A percentile compares a stretch with the other conserved stretches of the same genome.
Evolutionary conservation across 2,888 invertebrate species (phyloP).

Genomic region (Epinotia demarniana): DNA sequence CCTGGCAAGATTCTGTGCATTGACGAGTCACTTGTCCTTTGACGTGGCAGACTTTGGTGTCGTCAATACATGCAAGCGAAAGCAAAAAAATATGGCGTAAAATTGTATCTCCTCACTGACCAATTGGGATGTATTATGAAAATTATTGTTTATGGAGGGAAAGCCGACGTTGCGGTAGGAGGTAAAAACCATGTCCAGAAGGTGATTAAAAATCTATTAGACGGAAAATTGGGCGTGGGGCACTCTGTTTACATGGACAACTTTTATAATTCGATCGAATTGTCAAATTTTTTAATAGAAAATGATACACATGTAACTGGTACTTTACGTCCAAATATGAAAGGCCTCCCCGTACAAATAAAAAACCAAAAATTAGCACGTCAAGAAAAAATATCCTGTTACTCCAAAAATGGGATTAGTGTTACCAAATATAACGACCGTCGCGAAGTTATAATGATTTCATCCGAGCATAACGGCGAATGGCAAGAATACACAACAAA

Average conservation of each 20-base stretch:
- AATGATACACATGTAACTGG: conserved; percentile 6
- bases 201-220: background rate
- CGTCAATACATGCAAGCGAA: conserved; percentile 8
- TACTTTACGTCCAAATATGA: conserved; percentile 19
- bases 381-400: background rate
- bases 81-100: background rate
- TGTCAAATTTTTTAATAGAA: background rate
- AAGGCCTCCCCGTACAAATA: conserved; percentile 4
- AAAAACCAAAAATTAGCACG: conserved; percentile 9
- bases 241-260: conserved; percentile 13
- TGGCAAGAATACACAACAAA: conserved; percentile 1
- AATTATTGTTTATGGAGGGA: background rate
- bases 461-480: conserved; percentile 15
- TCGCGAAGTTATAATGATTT: conserved; percentile 7
- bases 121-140: background rate
- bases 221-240: background rate
- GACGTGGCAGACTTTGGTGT: too few species aligned
- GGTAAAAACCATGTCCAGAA: conserved; percentile 4
- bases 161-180: background rate
- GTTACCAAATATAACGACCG: conserved; percentile 14
- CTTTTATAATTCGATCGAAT: background rate
- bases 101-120: background rate
- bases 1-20: background rate
- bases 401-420: conserved; percentile 10
- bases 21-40: background rate